A percentile compares a stretch with the other conserved stretches of the same genome.
Conservation (phyloP, 2,888 invertebrate genomes). For the Protodeltote pygarga region DNA sequence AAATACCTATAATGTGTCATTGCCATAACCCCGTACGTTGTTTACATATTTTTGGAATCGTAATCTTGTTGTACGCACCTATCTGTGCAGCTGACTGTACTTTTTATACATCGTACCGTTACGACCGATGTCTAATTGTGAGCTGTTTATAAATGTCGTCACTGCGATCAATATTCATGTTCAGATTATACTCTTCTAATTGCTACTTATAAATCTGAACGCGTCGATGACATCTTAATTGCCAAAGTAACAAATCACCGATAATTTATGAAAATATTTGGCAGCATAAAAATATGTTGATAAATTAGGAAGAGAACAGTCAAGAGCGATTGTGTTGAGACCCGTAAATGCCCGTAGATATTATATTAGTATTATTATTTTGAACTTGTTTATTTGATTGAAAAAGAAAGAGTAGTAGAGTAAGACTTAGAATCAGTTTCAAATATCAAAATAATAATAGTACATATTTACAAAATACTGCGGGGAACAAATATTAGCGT, state of each 20-base stretch:
- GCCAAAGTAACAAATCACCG: slow-evolving; percentile 75
- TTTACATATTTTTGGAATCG: too few species aligned
- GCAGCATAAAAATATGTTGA: slow-evolving; percentile 42
- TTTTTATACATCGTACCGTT: slow-evolving; percentile 61
- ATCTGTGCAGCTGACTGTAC: too few species aligned
- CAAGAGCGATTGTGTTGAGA: slow-evolving; percentile 14
- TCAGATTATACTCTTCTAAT: slow-evolving; percentile 78
- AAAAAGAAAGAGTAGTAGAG: too few species aligned
- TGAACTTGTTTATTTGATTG: neutral
- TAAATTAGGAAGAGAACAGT: slow-evolving; percentile 19
- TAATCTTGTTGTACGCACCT: too few species aligned
- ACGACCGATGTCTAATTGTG: slow-evolving; percentile 68
- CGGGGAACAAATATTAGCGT: too few species aligned
- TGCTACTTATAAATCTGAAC: slow-evolving; percentile 81
- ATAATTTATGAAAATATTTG: slow-evolving; percentile 66
- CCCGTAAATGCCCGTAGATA: slow-evolving; percentile 1
- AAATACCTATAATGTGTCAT: too few species aligned
- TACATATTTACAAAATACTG: too few species aligned
- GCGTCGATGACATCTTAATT: slow-evolving; percentile 83
- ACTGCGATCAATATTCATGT: slow-evolving; percentile 80
- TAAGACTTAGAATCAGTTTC: too few species aligned
- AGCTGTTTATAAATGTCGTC: slow-evolving; percentile 76
- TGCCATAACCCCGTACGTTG: too few species aligned
- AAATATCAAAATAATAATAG: too few species aligned
- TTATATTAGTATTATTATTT: slow-evolving; percentile 3